Evolutionary conservation across 2,888 invertebrate genomes (phyloP).

Genomic region (Latrodectus elegans): DNA sequence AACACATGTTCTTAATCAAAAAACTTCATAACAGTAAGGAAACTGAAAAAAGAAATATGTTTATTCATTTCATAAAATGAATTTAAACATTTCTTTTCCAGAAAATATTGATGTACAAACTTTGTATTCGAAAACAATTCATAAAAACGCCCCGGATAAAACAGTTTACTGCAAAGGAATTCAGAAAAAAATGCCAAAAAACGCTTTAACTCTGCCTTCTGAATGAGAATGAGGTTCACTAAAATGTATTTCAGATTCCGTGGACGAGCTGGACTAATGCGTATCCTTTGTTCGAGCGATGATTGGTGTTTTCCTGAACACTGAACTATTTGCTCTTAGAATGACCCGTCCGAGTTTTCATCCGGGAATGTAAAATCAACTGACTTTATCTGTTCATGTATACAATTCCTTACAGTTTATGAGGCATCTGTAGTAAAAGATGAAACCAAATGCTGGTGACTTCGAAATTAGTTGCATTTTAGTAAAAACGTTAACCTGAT

Average conservation of each 20-base stretch:
- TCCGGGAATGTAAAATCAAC: conserved; percentile 9
- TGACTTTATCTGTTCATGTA: not conserved
- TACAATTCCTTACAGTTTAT: not conserved
- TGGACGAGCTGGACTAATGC: conserved; percentile 41
- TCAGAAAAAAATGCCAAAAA: conserved; percentile 51
- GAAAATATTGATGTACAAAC: not conserved
- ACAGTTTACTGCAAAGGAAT: conserved; percentile 3
- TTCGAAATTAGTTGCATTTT: no score
- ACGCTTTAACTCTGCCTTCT: conserved; percentile 21
- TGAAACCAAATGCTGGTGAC: no score
- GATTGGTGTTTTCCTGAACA: conserved; percentile 52
- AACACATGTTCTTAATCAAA: no score
- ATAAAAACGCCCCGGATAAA: conserved; percentile 1
- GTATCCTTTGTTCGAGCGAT: conserved; percentile 47
- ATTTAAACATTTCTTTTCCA: no score
- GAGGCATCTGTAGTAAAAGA: no score
- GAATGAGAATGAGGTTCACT: conserved; percentile 35
- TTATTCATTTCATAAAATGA: no score
- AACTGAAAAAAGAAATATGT: no score
- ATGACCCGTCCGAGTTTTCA: conserved; percentile 7
- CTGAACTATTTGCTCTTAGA: conserved; percentile 18
- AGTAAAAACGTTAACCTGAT: no score
- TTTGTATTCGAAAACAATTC: conserved; percentile 31
- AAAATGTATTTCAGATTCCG: conserved; percentile 56
- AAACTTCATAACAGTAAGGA: no score